These are phyloP conservation scores for Palythoa grandis DNA, from an alignment of 92 coral and sea anemone species.

Conservation along the genomic window DNA sequence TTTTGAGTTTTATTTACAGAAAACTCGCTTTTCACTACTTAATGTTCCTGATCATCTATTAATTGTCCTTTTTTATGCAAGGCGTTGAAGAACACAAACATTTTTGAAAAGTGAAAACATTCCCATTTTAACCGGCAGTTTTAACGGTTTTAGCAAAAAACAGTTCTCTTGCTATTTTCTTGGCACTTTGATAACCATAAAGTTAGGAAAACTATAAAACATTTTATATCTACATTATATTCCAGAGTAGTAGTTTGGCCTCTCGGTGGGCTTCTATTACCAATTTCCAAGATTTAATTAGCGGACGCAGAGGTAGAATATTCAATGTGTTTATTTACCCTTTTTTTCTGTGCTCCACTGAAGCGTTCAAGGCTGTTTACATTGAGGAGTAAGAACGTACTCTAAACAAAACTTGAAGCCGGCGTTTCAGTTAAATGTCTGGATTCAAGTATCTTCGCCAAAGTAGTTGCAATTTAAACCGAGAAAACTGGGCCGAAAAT, in stretches of 20 bases:
- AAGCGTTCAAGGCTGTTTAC: slow-evolving; percentile 15
- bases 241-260: not conserved
- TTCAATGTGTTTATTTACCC: not conserved
- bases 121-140: too few relatives aligned
- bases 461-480: too few relatives aligned
- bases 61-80: not conserved
- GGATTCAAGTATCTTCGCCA: too few relatives aligned
- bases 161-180: too few relatives aligned
- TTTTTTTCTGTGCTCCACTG: slow-evolving; percentile 13
- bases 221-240: too few relatives aligned
- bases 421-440: too few relatives aligned
- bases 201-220: not conserved
- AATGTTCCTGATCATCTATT: not conserved
- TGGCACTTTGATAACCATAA: not conserved
- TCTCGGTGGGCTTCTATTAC: not conserved
- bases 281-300: not conserved
- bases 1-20: not conserved
- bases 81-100: not conserved
- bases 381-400: not conserved
- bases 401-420: too few relatives aligned
- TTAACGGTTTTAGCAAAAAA: too few relatives aligned
- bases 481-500: too few relatives aligned
- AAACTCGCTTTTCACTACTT: too few relatives aligned
- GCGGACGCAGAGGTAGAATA: not conserved
- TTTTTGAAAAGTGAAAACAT: not conserved